Percentiles rank a stretch among this genome's conserved stretches.
phyloP scores from a whole-genome alignment of 2,888 invertebrate species.

The Standfussiana lucernea region DNA sequence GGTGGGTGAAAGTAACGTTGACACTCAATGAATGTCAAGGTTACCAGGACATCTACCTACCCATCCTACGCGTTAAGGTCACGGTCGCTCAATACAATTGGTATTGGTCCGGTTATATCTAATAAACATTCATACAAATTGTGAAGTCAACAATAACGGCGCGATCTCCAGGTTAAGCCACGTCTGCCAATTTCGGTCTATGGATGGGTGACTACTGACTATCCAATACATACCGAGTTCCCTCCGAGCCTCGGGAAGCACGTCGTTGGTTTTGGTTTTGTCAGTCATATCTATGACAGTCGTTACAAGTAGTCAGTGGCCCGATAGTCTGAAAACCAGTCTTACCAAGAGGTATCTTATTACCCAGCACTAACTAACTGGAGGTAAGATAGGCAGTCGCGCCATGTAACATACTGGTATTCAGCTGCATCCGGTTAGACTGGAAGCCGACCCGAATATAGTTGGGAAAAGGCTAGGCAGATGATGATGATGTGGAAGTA shows the following conservation, averaged over 20 bases:
- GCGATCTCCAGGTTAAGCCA: background rate
- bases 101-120: background rate
- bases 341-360: too few relatives aligned
- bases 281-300: background rate
- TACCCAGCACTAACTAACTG: background rate
- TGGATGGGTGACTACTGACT: background rate
- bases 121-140: background rate
- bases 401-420: background rate
- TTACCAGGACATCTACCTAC: background rate
- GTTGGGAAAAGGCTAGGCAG: too few relatives aligned
- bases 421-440: background rate
- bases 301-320: background rate
- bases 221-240: background rate
- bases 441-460: background rate
- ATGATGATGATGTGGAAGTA: background rate
- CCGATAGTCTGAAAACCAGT: too few relatives aligned
- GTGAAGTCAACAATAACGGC: background rate
- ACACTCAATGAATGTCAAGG: background rate
- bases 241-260: background rate
- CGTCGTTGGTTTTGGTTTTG: background rate
- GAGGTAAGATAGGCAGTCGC: background rate
- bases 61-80: background rate
- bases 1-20: background rate
- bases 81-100: background rate
- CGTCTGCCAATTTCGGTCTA: background rate